Conservation (phyloP, 1,140 invertebrate species). For the Tetraneura akinire region DNA sequence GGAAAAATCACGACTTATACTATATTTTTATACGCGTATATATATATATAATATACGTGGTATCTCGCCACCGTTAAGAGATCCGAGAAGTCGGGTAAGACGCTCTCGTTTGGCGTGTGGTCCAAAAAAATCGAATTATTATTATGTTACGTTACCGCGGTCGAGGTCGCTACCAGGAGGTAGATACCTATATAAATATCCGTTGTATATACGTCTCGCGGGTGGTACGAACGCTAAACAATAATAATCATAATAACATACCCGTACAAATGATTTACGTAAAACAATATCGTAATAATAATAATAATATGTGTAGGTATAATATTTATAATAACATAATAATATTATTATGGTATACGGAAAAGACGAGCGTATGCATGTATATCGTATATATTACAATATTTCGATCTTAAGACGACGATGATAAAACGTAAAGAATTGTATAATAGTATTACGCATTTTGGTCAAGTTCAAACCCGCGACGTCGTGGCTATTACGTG, state of each 20-base stretch:
- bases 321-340: neutral
- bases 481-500: too few relatives aligned
- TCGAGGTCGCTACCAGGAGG: neutral
- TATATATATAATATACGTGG: neutral
- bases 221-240: slow-evolving; percentile 26
- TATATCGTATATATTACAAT: too few relatives aligned
- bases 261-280: slow-evolving; percentile 19
- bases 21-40: too few relatives aligned
- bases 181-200: too few relatives aligned
- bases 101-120: slow-evolving; percentile 30
- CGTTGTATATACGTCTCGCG: neutral
- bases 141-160: neutral
- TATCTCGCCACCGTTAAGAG: neutral
- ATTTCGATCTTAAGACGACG: neutral
- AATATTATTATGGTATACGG: slow-evolving; percentile 1
- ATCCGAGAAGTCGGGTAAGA: neutral
- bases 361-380: too few relatives aligned
- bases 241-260: slow-evolving; percentile 11
- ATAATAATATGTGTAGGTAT: slow-evolving; percentile 8
- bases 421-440: too few relatives aligned
- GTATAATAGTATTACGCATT: too few relatives aligned
- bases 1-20: neutral
- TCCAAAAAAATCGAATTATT: slow-evolving; percentile 34
- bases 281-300: neutral
- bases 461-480: too few relatives aligned